Percentiles rank a stretch among this genome's conserved stretches.
phyloP scores from a whole-genome alignment of 2,888 invertebrate genomes.

The Alloplasta piceator region DNA sequence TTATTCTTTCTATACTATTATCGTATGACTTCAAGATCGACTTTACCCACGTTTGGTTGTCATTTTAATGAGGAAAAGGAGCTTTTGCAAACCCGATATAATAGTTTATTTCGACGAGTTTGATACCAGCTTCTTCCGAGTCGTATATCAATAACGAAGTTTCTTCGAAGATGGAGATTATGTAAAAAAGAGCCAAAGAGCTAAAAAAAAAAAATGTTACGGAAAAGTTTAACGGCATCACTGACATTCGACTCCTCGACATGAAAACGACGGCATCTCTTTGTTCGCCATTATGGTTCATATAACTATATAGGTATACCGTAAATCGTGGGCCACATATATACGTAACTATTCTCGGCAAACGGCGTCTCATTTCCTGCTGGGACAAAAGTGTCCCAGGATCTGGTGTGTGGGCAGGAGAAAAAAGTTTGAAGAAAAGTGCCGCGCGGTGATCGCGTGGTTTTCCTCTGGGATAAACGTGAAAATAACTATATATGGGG shows the following conservation, averaged over 20 bases:
- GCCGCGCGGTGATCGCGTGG: slow-evolving; percentile 24
- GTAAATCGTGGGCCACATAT: not conserved
- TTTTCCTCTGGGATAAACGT: slow-evolving; percentile 10
- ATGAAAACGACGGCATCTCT: slow-evolving; percentile 33
- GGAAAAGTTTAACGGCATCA: slow-evolving; percentile 63
- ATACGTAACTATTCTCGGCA: not conserved
- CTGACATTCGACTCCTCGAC: slow-evolving; percentile 38
- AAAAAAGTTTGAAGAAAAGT: slow-evolving; percentile 52
- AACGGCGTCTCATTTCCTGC: slow-evolving; percentile 38
- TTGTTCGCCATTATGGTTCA: not conserved
- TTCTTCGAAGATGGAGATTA: slow-evolving; percentile 30
- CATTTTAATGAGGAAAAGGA: too few species aligned
- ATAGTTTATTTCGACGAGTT: slow-evolving; percentile 32
- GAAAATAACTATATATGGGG: not conserved
- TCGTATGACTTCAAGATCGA: too few species aligned
- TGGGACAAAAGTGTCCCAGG: slow-evolving; percentile 35
- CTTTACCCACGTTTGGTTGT: too few species aligned
- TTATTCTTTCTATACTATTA: too few species aligned
- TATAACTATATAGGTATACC: slow-evolving; percentile 4
- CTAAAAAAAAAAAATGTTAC: slow-evolving; percentile 44
- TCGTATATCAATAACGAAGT: slow-evolving; percentile 31
- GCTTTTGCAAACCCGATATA: not conserved
- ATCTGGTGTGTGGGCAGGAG: slow-evolving; percentile 9
- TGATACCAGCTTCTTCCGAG: slow-evolving; percentile 15
- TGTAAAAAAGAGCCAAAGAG: slow-evolving; percentile 18